phyloP scores from a whole-genome alignment of 2,888 invertebrate genomes.

The Drosophila cracens region DNA sequence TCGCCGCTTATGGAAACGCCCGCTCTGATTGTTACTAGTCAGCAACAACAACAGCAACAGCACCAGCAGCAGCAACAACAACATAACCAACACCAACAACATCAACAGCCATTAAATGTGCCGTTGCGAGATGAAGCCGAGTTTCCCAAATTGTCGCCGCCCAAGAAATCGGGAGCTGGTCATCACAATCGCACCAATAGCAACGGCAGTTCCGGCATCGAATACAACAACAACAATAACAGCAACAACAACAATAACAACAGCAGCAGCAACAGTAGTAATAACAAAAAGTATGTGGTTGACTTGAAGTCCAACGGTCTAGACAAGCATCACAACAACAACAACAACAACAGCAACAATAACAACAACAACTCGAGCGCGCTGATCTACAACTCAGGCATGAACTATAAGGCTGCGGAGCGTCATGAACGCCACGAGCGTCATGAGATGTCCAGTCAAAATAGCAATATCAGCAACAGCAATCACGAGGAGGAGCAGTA shows the following conservation, averaged over 20 bases:
- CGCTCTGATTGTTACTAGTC: conserved; percentile 84
- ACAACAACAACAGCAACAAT: conserved; percentile 46
- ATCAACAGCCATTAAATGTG: conserved; percentile 70
- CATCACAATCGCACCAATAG: conserved; percentile 71
- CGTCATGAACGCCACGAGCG: conserved; percentile 73
- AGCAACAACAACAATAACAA: conserved; percentile 55
- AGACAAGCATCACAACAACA: conserved; percentile 63
- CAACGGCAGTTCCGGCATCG: conserved; percentile 73
- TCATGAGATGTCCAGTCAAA: conserved; percentile 75
- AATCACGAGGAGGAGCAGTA: conserved; percentile 82
- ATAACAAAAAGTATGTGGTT: conserved; percentile 63
- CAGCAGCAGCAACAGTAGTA: conserved; percentile 45
- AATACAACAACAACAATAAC: conserved; percentile 51
- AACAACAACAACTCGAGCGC: conserved; percentile 46
- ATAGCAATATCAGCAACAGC: conserved; percentile 79
- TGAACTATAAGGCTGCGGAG: conserved; percentile 78
- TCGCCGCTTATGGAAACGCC: conserved; percentile 83
- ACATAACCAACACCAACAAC: conserved; percentile 72
- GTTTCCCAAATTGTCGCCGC: conserved; percentile 85
- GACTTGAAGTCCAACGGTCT: conserved; percentile 70
- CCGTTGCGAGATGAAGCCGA: conserved; percentile 84
- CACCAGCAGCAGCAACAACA: conserved; percentile 64
- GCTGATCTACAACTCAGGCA: conserved; percentile 79
- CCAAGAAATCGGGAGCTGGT: conserved; percentile 81
- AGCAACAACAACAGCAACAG: conserved; percentile 77